These are phyloP conservation scores for Agrilus mali DNA, from an alignment of 2,888 invertebrate genomes.

Conservation along the genomic window DNA sequence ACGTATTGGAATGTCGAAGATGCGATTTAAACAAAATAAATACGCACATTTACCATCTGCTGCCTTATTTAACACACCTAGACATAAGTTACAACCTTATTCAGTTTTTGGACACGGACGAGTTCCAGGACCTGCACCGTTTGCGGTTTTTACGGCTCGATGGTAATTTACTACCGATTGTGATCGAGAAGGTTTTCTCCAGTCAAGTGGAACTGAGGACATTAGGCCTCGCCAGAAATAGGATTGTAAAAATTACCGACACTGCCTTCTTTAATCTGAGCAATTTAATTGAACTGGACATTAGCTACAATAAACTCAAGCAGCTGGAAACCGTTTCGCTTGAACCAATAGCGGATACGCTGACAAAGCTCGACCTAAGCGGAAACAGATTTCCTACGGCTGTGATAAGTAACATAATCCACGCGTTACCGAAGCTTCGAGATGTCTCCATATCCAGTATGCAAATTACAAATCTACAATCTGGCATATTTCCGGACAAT, in stretches of 20 bases:
- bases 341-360: conserved; percentile 45
- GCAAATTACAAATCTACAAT: conserved; percentile 41
- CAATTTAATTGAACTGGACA: conserved; percentile 54
- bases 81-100: conserved; percentile 69
- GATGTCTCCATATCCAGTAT: conserved; percentile 48
- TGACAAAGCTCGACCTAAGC: conserved; percentile 55
- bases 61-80: conserved; percentile 57
- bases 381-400: conserved; percentile 49
- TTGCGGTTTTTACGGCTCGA: conserved; percentile 54
- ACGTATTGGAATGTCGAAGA: conserved; percentile 56
- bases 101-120: conserved; percentile 60
- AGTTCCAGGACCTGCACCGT: conserved; percentile 55
- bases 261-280: conserved; percentile 62
- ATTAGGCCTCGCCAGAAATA: conserved; percentile 55
- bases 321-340: conserved; percentile 50
- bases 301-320: conserved; percentile 64
- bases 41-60: conserved; percentile 64
- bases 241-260: conserved; percentile 60
- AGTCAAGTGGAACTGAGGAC: conserved; percentile 40
- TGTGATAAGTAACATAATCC: conserved; percentile 44
- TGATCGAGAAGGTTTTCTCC: conserved; percentile 58
- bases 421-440: conserved; percentile 43
- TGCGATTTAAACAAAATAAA: conserved; percentile 64
- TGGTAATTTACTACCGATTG: conserved; percentile 64
- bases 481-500: conserved; percentile 45